Base-by-base conservation (phyloP, 2,797 vertebrate genomes). In the Echiichthys vipera region DNA sequence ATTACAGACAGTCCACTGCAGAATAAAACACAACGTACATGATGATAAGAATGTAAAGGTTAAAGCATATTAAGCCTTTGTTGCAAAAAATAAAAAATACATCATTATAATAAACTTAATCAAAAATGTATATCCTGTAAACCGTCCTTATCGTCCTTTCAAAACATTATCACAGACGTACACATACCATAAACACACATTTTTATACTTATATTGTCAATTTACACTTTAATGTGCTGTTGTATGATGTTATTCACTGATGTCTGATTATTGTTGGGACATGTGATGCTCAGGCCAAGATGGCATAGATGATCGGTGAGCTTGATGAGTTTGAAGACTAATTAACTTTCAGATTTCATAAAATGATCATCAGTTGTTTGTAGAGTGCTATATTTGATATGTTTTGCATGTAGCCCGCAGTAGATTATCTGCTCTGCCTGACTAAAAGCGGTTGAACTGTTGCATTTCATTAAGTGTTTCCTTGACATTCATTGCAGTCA, bases 351-450 rank as follows among this genome's bases (percentile, higher is more conserved):
- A 45, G 36, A 46, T 36, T 2, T 49, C 39, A 24, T 65, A n/a
- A 69, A 39, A n/a, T 27, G 29, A 34, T 49, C n/a, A 36, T 37
- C 17, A 64, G 1, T 54, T 29, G 43, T 34, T 75, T 72, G n/a
- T 32, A 5, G 7, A 45, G 37, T 15, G 2, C 12, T 42, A 0
- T 45, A 14, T 36, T 74, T 15, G 2, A 9, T 42, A 0, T 45
- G 11, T 36, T 74, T 36, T 11, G 63, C 11, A 43, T 50, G 34
- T 11, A 65, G 5, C 36, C 11, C 27, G 39, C 3, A 22, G 14
- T 10, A 29, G 18, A 36, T 49, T 4, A 22, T 49, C 29, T 27
- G 18, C 18, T 57, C 22, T 15, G 39, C 25, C 20, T 51, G 20
- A 57, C 4, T 30, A 71, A 34, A 39, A 40, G 13, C 4, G 0